These are phyloP conservation scores for Amphipoea lucens DNA, from an alignment of 2,888 invertebrate species.

Conservation along the genomic window DNA sequence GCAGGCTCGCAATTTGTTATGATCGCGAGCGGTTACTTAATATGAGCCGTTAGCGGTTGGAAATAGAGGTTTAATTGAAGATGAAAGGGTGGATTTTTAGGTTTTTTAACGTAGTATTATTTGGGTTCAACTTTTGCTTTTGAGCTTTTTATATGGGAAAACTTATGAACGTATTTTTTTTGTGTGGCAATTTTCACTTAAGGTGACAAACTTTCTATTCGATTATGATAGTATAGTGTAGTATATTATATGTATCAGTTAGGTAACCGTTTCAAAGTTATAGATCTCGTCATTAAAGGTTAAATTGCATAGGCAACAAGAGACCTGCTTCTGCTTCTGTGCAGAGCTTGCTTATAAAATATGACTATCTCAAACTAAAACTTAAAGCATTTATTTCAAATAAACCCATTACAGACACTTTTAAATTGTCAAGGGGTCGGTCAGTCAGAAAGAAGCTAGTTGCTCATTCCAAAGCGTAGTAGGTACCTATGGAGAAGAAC, in stretches of 20 bases:
- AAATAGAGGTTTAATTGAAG: conserved; percentile 4
- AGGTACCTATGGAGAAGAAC: too few relatives aligned
- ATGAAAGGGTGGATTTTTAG: not conserved
- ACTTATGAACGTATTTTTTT: not conserved
- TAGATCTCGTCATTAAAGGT: not conserved
- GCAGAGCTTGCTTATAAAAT: not conserved
- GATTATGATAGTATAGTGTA: not conserved
- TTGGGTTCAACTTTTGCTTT: not conserved
- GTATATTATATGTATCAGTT: not conserved
- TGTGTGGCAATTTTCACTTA: not conserved
- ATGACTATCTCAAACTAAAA: not conserved
- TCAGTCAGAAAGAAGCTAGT: too few relatives aligned
- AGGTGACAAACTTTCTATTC: too few relatives aligned
- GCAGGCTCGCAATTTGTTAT: conserved; percentile 25
- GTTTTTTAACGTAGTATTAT: not conserved
- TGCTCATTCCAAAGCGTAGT: too few relatives aligned
- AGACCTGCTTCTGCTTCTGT: too few relatives aligned
- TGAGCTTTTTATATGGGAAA: not conserved
- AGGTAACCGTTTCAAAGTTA: not conserved
- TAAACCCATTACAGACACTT: too few relatives aligned
- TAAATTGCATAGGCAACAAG: not conserved
- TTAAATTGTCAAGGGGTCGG: too few relatives aligned
- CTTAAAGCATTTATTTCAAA: too few relatives aligned
- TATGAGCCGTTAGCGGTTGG: not conserved
- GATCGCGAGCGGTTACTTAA: not conserved